phyloP scores from a whole-genome alignment of 2,888 invertebrate genomes.

The Troides helena region DNA sequence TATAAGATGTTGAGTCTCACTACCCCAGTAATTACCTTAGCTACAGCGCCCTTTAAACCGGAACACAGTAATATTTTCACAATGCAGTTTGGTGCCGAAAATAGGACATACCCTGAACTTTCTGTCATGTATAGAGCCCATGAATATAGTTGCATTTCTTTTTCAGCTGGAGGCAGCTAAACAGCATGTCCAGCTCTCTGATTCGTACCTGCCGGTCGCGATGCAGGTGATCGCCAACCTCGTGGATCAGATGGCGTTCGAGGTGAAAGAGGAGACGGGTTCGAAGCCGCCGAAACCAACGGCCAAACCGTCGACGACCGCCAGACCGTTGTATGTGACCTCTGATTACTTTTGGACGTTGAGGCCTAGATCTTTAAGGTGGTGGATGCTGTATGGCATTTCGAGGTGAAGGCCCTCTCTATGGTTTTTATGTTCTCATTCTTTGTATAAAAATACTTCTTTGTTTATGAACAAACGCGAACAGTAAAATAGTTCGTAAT shows the following conservation, averaged over 20 bases:
- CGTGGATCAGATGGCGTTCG: conserved; percentile 82
- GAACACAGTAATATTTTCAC: too few species aligned
- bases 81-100: too few species aligned
- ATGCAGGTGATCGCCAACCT: conserved; percentile 84
- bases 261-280: conserved; percentile 59
- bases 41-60: too few species aligned
- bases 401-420: conserved; percentile 49
- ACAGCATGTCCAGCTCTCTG: conserved; percentile 75
- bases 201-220: conserved; percentile 83
- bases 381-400: conserved; percentile 52
- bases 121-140: too few species aligned
- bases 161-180: conserved; percentile 67
- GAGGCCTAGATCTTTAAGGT: conserved; percentile 39
- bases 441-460: conserved; percentile 17
- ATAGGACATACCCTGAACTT: too few species aligned
- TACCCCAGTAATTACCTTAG: too few species aligned
- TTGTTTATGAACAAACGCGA: conserved; percentile 22
- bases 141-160: too few species aligned
- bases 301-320: conserved; percentile 37
- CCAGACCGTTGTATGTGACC: conserved; percentile 46
- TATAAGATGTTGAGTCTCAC: too few species aligned
- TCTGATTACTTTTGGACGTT: conserved; percentile 35
- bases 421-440: conserved; percentile 23
- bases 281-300: conserved; percentile 36
- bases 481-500: background rate